phyloP scores from a whole-genome alignment of 2,888 invertebrate species.

The Eupithecia vulgata region DNA sequence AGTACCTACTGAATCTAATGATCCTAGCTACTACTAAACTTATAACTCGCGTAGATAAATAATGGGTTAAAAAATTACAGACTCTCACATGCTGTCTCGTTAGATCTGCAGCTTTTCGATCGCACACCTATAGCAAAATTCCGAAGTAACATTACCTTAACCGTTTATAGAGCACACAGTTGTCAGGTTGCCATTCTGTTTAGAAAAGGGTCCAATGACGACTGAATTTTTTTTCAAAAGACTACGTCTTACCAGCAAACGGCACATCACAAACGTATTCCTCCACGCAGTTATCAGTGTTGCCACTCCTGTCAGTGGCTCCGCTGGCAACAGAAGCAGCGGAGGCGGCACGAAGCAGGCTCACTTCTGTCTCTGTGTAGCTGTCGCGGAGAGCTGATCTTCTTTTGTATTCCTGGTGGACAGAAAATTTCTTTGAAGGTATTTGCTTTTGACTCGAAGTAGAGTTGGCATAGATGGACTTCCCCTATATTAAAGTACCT shows the following conservation, averaged over 20 bases:
- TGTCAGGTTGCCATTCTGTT: background rate
- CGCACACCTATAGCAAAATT: background rate
- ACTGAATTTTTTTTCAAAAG: background rate
- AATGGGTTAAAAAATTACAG: no score
- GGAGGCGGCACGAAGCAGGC: constrained; percentile 90
- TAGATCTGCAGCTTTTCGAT: background rate
- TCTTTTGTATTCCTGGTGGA: constrained; percentile 90
- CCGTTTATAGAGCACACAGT: background rate
- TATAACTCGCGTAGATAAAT: no score
- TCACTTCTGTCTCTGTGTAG: constrained; percentile 92
- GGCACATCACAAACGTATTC: constrained; percentile 94
- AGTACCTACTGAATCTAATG: no score
- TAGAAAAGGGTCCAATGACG: background rate
- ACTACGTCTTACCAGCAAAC: constrained; percentile 93
- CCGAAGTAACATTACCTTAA: no score
- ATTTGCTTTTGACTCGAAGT: background rate
- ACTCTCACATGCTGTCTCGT: no score
- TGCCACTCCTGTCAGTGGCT: constrained; percentile 91
- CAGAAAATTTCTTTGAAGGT: background rate
- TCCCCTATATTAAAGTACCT: background rate
- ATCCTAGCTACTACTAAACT: no score
- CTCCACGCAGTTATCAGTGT: constrained; percentile 92
- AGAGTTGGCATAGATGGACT: background rate
- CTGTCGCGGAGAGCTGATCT: constrained; percentile 89
- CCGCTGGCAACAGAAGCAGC: constrained; percentile 90